phyloP scores from a whole-genome alignment of 2,797 vertebrate species.

The Sebastes ruberrimus region DNA sequence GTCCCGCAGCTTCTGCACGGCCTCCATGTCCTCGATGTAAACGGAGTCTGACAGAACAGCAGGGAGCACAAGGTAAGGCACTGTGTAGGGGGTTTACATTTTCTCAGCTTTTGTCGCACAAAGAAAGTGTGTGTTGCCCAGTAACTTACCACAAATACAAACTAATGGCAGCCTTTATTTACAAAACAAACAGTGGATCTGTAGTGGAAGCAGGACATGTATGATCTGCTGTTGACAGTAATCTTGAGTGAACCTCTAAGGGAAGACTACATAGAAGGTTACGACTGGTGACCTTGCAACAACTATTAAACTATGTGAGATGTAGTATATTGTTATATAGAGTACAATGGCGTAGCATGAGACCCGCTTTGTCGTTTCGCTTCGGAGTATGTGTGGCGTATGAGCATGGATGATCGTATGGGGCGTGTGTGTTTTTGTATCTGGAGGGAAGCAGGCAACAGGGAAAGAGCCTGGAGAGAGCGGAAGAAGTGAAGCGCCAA shows the following conservation, averaged over 20 bases:
- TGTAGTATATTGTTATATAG: too few species aligned
- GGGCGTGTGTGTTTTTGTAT: too few species aligned
- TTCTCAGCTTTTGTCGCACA: neutral
- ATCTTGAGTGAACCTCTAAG: conserved; percentile 8
- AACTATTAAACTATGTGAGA: neutral
- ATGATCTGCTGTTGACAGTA: conserved; percentile 62
- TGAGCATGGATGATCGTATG: too few species aligned
- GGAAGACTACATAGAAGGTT: neutral
- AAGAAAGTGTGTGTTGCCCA: neutral
- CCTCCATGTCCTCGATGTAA: conserved; percentile 93
- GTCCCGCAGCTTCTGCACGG: conserved; percentile 92
- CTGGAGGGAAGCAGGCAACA: too few species aligned
- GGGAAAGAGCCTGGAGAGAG: too few species aligned
- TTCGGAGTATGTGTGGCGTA: too few species aligned
- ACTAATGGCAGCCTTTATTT: conserved; percentile 41
- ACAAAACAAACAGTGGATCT: conserved; percentile 64
- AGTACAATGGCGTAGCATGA: too few species aligned
- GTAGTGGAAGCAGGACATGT: conserved; percentile 27
- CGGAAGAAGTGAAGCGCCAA: too few species aligned
- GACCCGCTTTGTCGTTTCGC: too few species aligned
- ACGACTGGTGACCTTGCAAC: neutral
- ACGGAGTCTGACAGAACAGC: conserved; percentile 84
- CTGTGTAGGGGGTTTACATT: neutral
- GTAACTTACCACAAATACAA: neutral
- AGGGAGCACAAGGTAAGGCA: conserved; percentile 13